Evolutionary conservation across 2,797 vertebrate species (phyloP).

Genomic region (Artibeus lituratus): DNA sequence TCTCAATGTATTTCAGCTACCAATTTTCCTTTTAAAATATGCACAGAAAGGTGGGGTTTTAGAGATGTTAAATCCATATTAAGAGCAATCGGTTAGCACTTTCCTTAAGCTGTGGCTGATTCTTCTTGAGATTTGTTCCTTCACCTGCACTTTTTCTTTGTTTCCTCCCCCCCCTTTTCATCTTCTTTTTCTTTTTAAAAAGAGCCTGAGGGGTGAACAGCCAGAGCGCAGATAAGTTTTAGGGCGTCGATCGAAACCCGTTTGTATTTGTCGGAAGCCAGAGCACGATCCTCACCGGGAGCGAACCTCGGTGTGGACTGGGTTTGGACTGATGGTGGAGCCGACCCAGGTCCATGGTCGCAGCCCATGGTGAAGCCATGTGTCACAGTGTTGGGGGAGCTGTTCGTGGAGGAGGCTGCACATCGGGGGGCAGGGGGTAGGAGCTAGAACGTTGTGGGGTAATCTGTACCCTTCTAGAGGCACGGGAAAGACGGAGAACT

Average conservation of each 20-base stretch:
- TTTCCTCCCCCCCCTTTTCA: fast-evolving
- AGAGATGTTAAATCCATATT: background rate
- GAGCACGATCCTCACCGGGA: background rate
- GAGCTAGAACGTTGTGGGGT: background rate
- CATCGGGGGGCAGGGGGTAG: fast-evolving
- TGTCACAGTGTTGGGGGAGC: background rate
- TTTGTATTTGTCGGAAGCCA: background rate
- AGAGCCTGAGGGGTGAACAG: background rate
- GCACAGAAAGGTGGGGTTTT: background rate
- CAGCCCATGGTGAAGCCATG: background rate
- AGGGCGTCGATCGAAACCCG: background rate
- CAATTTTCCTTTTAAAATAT: background rate
- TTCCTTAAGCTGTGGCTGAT: background rate
- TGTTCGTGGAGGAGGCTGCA: background rate
- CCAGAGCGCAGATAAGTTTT: background rate
- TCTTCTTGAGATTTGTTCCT: background rate
- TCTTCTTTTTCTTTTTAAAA: background rate
- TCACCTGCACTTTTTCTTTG: background rate
- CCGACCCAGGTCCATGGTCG: fast-evolving
- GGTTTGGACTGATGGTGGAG: background rate
- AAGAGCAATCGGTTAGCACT: background rate
- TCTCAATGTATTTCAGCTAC: background rate
- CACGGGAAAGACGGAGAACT: background rate
- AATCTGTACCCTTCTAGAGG: background rate
- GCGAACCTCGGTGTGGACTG: too few relatives aligned